Conservation (phyloP, 2,888 invertebrate genomes). For the Trissolcus japonicus region DNA sequence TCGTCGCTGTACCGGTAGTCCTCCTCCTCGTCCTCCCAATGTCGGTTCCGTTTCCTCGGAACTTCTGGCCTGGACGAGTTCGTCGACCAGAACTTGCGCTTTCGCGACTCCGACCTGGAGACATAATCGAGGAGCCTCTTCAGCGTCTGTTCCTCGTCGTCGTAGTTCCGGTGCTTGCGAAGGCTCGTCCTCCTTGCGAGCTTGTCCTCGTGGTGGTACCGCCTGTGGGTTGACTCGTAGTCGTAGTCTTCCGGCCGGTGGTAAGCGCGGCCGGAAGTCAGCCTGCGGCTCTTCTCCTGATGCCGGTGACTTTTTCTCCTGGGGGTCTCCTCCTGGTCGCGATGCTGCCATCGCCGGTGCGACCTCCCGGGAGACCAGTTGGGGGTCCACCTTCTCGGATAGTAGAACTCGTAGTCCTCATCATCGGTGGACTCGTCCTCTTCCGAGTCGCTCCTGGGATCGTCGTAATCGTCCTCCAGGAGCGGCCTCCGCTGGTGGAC, state of each 20-base stretch:
- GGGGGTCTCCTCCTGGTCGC: conserved; percentile 31
- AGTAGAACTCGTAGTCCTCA: conserved; percentile 51
- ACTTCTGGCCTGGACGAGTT: conserved; percentile 27
- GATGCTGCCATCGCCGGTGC: conserved; percentile 42
- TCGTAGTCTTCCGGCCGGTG: conserved; percentile 44
- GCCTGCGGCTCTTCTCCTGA: conserved; percentile 52
- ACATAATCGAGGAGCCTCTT: conserved; percentile 38
- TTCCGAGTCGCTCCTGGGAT: conserved; percentile 58
- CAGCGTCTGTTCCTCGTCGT: conserved; percentile 31
- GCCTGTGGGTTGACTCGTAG: not conserved
- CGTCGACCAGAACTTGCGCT: conserved; percentile 35
- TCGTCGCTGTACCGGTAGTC: conserved; percentile 37
- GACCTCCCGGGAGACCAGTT: conserved; percentile 14
- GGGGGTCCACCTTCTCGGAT: conserved; percentile 5
- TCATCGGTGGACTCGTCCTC: conserved; percentile 57
- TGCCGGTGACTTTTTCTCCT: conserved; percentile 47
- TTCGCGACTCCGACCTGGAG: conserved; percentile 32
- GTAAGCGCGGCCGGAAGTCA: conserved; percentile 55
- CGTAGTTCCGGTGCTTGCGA: conserved; percentile 18
- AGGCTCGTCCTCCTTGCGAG: not conserved
- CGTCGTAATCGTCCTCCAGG: conserved; percentile 61
- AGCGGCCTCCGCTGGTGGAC: conserved; percentile 55
- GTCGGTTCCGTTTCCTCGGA: conserved; percentile 25
- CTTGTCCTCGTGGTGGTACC: conserved; percentile 32
- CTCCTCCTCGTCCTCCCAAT: conserved; percentile 28